A percentile compares a stretch with the other conserved stretches of the same genome.
These are phyloP conservation scores for Bombus ignitus DNA, from an alignment of 1,140 invertebrate species.

Conservation along the genomic window DNA sequence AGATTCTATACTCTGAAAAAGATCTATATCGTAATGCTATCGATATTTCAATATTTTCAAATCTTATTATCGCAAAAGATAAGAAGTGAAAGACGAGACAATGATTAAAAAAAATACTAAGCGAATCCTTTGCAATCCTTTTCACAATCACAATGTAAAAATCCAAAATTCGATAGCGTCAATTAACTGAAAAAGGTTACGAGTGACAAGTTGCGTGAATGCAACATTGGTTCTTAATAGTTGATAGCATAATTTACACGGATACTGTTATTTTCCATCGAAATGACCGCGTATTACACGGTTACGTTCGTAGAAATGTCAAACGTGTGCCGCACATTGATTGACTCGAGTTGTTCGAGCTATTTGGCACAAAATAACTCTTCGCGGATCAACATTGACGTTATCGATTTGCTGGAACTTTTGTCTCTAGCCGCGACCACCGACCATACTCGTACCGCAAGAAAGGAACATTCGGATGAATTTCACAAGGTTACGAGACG, in stretches of 20 bases:
- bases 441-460: background rate
- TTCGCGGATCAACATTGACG: background rate
- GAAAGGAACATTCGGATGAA: slow-evolving; percentile 15
- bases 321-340: slow-evolving; percentile 18
- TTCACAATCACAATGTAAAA: too few relatives aligned
- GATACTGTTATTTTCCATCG: background rate
- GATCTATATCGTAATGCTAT: background rate
- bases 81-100: background rate
- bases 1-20: background rate
- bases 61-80: background rate
- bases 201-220: background rate
- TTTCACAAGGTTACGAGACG: slow-evolving; percentile 6
- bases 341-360: background rate
- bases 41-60: background rate
- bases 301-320: slow-evolving; percentile 2
- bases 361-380: background rate
- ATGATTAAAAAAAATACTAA: background rate
- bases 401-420: background rate
- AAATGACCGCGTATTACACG: background rate
- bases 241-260: background rate
- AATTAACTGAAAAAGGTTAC: too few relatives aligned
- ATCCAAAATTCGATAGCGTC: too few relatives aligned
- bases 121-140: background rate
- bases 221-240: background rate
- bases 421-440: background rate